Evolutionary conservation across 2,113 vertebrate species (phyloP), one percentile per base, ranked within the genome.

Genomic region (Poeciliopsis turrubarensis): DNA sequence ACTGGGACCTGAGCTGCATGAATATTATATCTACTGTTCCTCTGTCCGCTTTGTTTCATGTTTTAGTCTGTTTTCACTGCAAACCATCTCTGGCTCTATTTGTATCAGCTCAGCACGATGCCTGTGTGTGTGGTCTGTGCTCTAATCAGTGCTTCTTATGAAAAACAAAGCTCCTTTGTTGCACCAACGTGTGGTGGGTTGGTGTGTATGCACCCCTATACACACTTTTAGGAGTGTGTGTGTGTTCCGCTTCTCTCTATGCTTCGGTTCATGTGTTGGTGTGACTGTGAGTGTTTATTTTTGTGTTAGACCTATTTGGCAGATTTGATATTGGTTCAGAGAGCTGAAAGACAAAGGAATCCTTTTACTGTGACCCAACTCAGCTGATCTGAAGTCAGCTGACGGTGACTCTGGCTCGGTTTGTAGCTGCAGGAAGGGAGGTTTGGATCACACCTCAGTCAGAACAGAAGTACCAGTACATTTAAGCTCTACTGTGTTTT

Each of bases 341-440:
- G 37, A 70, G 34, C 70, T 65, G 72, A 1, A 2, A 70, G 65
- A 91, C 90, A 92, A 90, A 86, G 82, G 22, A 86, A 85, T 80
- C 83, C 78, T 92, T 85, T 92, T 87, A 68, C 75, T 47, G 22
- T 67, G 79, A 72, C 69, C 30, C 0, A 67, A 57, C 78, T 91
- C 87, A 90, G 87, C 89, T 91, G 86, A 91, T 82, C 69, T 27
- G 51, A 27, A 89, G 87, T 91, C 90, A 89, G 87, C 86, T 91
- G 86, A 92, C 65, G 70, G 73, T 54, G 74, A 68, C 77, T 73
- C 66, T 77, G 79, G 75, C 60, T 70, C 37, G 39, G 26, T 72
- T 75, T 66, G 75, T 62, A 68, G 76, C 75, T 81, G n/a, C 37
- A 75, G 64, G 64, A 70, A 75, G 37, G 73, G 77, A 15, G 51